These are phyloP conservation scores for Channa striata DNA, from an alignment of 2,797 vertebrate species.

Conservation along the genomic window DNA sequence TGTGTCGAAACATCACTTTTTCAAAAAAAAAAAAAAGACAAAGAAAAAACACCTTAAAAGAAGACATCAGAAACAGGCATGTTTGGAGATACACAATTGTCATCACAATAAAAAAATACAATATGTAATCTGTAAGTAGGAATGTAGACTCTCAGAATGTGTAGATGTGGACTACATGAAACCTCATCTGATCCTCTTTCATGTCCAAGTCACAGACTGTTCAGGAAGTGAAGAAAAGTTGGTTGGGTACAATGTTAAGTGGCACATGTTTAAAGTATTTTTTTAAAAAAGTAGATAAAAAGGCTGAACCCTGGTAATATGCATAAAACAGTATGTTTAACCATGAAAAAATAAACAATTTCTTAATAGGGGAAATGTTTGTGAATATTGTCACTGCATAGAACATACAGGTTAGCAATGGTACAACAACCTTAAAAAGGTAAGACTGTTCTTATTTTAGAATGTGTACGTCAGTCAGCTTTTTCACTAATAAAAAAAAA, in stretches of 20 bases:
- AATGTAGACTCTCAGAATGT: slow-evolving; percentile 43
- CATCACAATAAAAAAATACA: slow-evolving; percentile 66
- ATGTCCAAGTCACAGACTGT: slow-evolving; percentile 11
- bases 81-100: slow-evolving; percentile 68
- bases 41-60: slow-evolving; percentile 38
- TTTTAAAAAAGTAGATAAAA: slow-evolving; percentile 15
- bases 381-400: slow-evolving; percentile 49
- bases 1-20: slow-evolving; percentile 74
- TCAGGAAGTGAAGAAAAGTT: slow-evolving; percentile 23
- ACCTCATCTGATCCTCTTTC: slow-evolving; percentile 21
- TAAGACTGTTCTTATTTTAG: slow-evolving; percentile 15
- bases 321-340: slow-evolving; percentile 35
- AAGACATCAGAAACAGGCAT: slow-evolving; percentile 41
- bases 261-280: slow-evolving; percentile 40
- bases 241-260: slow-evolving; percentile 34
- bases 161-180: slow-evolving; percentile 30
- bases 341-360: slow-evolving; percentile 29
- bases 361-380: background rate
- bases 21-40: slow-evolving; percentile 42
- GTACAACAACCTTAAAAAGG: slow-evolving; percentile 12
- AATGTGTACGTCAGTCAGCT: slow-evolving; percentile 25
- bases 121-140: slow-evolving; percentile 50
- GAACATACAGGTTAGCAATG: slow-evolving; percentile 40
- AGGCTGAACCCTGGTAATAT: slow-evolving; percentile 47
- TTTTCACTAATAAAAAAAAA: slow-evolving; percentile 15